A percentile compares a stretch with the other conserved stretches of the same genome.
phyloP scores from a whole-genome alignment of 2,888 invertebrate species.

The Dicyrtomina minuta region DNA sequence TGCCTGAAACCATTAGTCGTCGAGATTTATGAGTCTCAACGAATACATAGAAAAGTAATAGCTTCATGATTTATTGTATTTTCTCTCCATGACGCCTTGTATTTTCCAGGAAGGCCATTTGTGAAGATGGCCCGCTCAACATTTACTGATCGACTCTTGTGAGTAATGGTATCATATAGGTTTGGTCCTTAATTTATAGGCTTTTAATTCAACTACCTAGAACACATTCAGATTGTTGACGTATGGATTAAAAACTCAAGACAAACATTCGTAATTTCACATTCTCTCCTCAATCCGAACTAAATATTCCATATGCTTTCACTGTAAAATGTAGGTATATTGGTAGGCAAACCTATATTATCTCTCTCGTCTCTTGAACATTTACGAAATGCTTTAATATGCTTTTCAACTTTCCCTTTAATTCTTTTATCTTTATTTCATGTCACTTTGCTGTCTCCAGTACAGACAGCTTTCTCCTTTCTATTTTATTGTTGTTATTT shows the following conservation, averaged over 20 bases:
- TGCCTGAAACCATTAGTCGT: conserved; percentile 34
- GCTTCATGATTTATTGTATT: conserved; percentile 35
- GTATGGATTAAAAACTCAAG: conserved; percentile 20
- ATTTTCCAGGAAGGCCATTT: conserved; percentile 14
- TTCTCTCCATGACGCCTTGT: conserved; percentile 34
- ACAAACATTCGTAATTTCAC: conserved; percentile 4
- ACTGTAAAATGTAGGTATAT: too few relatives aligned
- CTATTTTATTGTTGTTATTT: too few relatives aligned
- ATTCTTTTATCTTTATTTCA: too few relatives aligned
- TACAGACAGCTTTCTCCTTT: too few relatives aligned
- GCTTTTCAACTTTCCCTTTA: too few relatives aligned
- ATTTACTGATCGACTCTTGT: conserved; percentile 20
- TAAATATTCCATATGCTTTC: too few relatives aligned
- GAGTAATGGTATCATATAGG: conserved; percentile 27
- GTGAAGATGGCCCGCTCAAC: conserved; percentile 6
- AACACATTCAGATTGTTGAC: conserved; percentile 9
- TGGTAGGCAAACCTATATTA: too few relatives aligned
- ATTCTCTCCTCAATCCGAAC: not conserved
- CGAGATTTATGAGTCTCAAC: conserved; percentile 31
- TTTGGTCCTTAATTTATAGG: conserved; percentile 24
- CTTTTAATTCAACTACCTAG: conserved; percentile 27
- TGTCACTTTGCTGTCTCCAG: too few relatives aligned
- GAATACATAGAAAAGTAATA: conserved; percentile 33
- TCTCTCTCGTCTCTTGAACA: too few relatives aligned
- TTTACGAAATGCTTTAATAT: too few relatives aligned